Evolutionary conservation across 2,113 vertebrate genomes (phyloP).

Genomic region (Sterrhoptilus dennistouni): DNA sequence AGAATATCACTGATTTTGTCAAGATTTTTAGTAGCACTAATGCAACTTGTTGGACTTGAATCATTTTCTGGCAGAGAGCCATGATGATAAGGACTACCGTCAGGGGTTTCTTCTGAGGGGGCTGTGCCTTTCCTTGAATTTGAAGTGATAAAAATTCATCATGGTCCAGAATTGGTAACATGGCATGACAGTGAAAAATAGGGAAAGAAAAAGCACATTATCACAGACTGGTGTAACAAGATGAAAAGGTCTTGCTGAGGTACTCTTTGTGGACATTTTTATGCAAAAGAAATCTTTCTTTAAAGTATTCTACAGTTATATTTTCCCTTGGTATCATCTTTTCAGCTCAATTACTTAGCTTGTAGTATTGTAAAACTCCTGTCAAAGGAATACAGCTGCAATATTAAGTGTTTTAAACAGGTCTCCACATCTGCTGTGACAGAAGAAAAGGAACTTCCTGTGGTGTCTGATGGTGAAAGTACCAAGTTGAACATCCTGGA

Average conservation of each 20-base stretch:
- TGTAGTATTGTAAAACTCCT: not conserved
- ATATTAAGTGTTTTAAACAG: constrained; percentile 69
- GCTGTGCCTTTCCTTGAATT: not conserved
- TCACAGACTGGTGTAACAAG: not conserved
- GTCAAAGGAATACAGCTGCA: not conserved
- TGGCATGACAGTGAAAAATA: not conserved
- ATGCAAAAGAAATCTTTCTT: not conserved
- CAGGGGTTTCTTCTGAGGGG: not conserved
- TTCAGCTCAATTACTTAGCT: not conserved
- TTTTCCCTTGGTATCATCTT: not conserved
- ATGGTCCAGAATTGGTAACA: not conserved
- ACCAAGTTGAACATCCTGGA: constrained; percentile 56
- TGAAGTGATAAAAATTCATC: not conserved
- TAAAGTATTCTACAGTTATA: not conserved
- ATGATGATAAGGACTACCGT: not conserved
- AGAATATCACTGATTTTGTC: not conserved
- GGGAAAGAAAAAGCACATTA: not conserved
- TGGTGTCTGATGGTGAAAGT: constrained; percentile 54
- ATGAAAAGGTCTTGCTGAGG: not conserved
- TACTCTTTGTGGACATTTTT: not conserved
- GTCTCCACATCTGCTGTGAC: constrained; percentile 89
- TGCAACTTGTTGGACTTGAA: not conserved
- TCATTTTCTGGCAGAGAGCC: not conserved
- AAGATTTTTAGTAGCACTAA: not conserved
- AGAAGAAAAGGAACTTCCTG: constrained; percentile 82